Base-by-base conservation (phyloP, 2,888 invertebrate species). In the Miltochrista miniata region DNA sequence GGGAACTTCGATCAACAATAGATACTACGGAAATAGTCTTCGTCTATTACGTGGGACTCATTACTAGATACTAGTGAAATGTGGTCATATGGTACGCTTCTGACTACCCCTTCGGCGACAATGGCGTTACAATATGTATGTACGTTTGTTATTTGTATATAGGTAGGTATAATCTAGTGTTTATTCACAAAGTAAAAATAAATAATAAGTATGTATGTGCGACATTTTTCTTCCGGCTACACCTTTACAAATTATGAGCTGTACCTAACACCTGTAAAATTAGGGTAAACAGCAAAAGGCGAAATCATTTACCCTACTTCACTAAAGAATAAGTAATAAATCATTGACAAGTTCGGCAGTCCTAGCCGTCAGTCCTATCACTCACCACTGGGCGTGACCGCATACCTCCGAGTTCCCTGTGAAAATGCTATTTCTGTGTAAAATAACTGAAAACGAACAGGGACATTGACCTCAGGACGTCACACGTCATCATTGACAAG, bases 401-500 rank as follows among this genome's bases (percentile, higher is more conserved):
- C 66, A 65, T 73, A 72, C 59, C 38, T 9, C 7, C 37, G 11
- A 51, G 46, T 48, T 68, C 67, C 68, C 72, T 63, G 54, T 56
- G 59, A 54, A 61, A 61, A 33, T 42, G 48, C 54, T 61, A 64
- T 68, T 68, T 67, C 56, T 54, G 54, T 59, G 61, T 56, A 53
- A 63, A 62, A 68, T 24, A 5, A 24, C 18, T 24, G 18, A 24
- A 24, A n/a, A 61, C 55, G 55, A 58, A 61, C 58, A 64, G 54
- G 76, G 68, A 69, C 76, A 74, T 76, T 76, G 76, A 76, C 74
- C 76, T 70, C 61, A 38, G 50, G 39, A 48, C 35, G 51, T 51
- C 18, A 24, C 3, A 24, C 18, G 18, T 24, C 2, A 24, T 24
- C 29, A 47, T 40, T 48, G 53, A 49, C 31, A 53, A 58, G 56